These are phyloP conservation scores for Phylloscopus collybita DNA, from an alignment of 2,797 vertebrate species.

Conservation along the genomic window DNA sequence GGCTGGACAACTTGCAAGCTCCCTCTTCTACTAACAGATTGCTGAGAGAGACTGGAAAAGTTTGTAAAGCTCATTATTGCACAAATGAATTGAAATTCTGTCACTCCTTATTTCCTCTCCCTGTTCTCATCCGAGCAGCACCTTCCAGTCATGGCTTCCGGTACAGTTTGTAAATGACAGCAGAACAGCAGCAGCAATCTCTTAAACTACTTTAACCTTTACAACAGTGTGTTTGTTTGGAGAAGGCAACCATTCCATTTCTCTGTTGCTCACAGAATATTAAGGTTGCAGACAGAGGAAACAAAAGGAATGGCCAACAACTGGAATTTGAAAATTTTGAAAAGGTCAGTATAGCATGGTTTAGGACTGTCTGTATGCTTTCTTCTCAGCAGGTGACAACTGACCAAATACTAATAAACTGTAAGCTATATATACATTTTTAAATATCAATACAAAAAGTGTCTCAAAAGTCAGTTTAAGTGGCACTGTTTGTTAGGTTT, in stretches of 20 bases:
- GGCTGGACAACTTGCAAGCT: not conserved
- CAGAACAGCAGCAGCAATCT: not conserved
- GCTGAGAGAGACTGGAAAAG: not conserved
- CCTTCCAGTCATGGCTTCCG: not conserved
- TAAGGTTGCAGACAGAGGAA: constrained; percentile 2
- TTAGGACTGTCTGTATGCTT: not conserved
- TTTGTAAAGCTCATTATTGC: not conserved
- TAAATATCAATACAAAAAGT: not conserved
- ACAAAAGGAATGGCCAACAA: constrained; percentile 21
- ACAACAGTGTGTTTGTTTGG: not conserved
- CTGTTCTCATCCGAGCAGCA: not conserved
- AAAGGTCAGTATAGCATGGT: constrained; percentile 29
- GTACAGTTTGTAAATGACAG: not conserved
- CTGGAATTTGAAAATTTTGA: constrained; percentile 27
- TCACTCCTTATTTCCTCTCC: not conserved
- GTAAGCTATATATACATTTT: not conserved
- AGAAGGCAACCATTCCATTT: not conserved
- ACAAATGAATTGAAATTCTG: not conserved
- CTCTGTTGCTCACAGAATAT: not conserved
- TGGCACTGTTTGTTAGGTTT: not conserved
- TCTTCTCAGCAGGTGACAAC: not conserved
- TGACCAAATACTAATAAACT: not conserved
- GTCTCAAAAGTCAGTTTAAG: not conserved
- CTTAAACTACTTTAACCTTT: constrained; percentile 52
- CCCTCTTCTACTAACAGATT: not conserved